These are phyloP conservation scores for Eugnorisma glareosa DNA, from an alignment of 2,888 invertebrate genomes.

Conservation along the genomic window DNA sequence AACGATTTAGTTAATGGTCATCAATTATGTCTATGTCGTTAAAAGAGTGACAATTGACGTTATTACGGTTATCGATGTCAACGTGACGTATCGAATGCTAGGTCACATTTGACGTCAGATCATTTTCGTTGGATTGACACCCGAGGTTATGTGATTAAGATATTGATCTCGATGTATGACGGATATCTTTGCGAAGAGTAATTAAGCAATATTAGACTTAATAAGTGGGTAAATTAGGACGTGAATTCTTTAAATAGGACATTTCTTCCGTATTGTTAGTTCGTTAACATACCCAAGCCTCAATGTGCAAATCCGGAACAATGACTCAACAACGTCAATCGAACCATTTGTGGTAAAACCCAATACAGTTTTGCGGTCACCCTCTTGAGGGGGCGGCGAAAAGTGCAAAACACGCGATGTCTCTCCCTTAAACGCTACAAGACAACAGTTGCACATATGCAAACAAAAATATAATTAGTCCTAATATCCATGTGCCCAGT, in stretches of 20 bases:
- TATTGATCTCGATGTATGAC: conserved; percentile 27
- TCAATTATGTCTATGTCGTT: conserved; percentile 44
- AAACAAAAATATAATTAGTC: neutral
- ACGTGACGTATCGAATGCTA: conserved; percentile 37
- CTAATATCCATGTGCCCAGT: neutral
- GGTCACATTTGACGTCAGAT: conserved; percentile 52
- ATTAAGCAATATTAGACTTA: neutral
- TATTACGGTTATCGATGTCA: conserved; percentile 46
- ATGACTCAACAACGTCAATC: neutral
- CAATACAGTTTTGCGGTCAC: conserved; percentile 3
- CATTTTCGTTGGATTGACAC: conserved; percentile 22
- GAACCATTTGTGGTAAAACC: conserved; percentile 13
- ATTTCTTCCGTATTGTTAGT: neutral
- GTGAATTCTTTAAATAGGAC: neutral
- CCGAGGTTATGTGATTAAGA: conserved; percentile 34
- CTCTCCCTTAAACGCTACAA: neutral
- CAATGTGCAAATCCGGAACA: neutral
- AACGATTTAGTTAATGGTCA: conserved; percentile 42
- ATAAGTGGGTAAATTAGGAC: neutral
- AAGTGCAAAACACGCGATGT: conserved; percentile 14
- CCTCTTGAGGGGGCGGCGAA: neutral
- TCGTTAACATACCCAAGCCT: neutral
- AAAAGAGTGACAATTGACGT: conserved; percentile 43
- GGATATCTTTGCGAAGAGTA: neutral
- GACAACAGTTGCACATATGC: neutral